Percentiles rank a stretch among this genome's conserved stretches.
Conservation (phyloP, 2,797 vertebrate genomes). For the Alouatta caraya region DNA sequence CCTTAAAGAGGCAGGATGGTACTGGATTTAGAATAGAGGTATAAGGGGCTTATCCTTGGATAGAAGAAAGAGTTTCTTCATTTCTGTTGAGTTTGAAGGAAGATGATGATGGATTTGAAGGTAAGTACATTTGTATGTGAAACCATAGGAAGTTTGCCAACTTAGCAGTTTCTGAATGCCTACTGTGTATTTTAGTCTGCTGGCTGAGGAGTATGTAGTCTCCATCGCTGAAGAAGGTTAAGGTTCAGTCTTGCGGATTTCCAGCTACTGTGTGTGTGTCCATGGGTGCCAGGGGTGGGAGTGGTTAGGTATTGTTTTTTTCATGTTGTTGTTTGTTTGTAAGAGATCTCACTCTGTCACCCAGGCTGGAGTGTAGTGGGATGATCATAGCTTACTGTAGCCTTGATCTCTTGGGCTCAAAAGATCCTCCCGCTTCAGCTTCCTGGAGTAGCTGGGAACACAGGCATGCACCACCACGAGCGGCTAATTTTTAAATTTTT, state of each 20-base stretch:
- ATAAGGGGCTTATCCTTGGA: not conserved
- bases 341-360: no score
- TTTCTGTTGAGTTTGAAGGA: conserved; percentile 17
- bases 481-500: no score
- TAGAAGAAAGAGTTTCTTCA: not conserved
- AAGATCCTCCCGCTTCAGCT: no score
- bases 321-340: no score
- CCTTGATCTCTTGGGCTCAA: no score
- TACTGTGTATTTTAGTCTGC: not conserved
- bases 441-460: no score
- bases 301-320: no score
- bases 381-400: no score
- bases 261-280: not conserved
- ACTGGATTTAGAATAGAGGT: not conserved
- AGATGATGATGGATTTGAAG: not conserved
- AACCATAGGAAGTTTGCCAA: not conserved
- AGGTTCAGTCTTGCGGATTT: not conserved
- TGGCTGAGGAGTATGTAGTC: not conserved
- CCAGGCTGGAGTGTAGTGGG: no score
- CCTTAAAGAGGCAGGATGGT: not conserved
- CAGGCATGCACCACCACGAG: no score
- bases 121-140: not conserved
- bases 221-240: not conserved
- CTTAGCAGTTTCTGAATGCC: not conserved
- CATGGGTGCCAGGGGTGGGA: no score